These are phyloP conservation scores for Tachina lurida DNA, from an alignment of 2,888 invertebrate genomes.

Conservation along the genomic window DNA sequence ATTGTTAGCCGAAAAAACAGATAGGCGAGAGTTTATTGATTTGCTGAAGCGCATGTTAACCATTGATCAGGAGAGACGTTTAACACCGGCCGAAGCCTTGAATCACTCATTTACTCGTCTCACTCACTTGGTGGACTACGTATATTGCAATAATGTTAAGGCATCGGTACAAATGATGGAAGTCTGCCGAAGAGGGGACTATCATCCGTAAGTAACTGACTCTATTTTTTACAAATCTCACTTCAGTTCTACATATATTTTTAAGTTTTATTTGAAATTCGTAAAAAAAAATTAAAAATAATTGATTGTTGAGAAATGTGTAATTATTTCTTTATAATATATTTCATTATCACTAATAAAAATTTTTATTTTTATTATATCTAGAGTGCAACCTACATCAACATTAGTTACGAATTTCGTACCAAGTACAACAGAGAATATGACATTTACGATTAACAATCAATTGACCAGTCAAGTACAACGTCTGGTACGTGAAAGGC, in stretches of 20 bases:
- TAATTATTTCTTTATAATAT: background rate
- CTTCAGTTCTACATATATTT: background rate
- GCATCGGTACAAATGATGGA: conserved; percentile 99
- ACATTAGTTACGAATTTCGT: conserved; percentile 90
- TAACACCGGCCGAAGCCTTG: conserved; percentile 97
- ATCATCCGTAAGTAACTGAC: conserved; percentile 81
- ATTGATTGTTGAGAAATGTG: background rate
- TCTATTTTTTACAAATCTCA: background rate
- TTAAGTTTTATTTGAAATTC: no score
- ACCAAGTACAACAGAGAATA: conserved; percentile 90
- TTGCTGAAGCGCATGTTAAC: conserved; percentile 98
- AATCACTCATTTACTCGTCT: conserved; percentile 97
- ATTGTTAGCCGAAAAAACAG: conserved; percentile 97
- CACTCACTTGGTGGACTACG: conserved; percentile 96
- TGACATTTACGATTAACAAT: conserved; percentile 97
- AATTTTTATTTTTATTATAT: conserved; percentile 18
- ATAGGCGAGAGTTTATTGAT: conserved; percentile 98
- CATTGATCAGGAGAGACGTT: conserved; percentile 98
- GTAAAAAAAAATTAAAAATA: no score
- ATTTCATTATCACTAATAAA: no score
- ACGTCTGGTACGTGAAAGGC: conserved; percentile 88
- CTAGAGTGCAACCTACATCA: conserved; percentile 84
- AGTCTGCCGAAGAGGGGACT: conserved; percentile 85
- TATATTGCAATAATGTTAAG: conserved; percentile 98
- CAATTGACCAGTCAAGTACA: conserved; percentile 90